Evolutionary conservation across 2,888 invertebrate genomes (phyloP).

Genomic region (Trachelus stipa): DNA sequence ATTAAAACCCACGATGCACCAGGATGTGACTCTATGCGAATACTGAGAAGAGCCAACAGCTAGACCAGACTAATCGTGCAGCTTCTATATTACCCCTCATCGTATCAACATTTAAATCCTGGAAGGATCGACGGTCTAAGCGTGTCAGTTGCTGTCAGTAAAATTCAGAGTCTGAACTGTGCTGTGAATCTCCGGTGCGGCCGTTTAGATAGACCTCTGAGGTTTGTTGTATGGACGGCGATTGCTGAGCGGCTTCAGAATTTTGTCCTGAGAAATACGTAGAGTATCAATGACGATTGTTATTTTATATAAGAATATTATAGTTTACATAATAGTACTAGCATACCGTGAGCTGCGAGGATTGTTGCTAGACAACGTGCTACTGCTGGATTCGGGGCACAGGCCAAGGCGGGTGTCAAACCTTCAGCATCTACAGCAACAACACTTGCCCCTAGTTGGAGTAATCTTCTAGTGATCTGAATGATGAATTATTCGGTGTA

Average conservation of each 20-base stretch:
- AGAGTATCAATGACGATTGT: neutral
- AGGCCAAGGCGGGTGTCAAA: constrained; percentile 74
- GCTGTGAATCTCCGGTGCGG: constrained; percentile 49
- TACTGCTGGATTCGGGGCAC: constrained; percentile 72
- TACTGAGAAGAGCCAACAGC: constrained; percentile 29
- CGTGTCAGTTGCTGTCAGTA: constrained; percentile 48
- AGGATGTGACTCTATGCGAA: constrained; percentile 11
- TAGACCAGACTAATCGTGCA: constrained; percentile 27
- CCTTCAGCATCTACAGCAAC: constrained; percentile 71
- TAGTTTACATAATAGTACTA: neutral
- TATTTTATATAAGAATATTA: neutral
- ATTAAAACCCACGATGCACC: neutral
- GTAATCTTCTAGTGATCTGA: constrained; percentile 69
- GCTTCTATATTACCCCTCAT: constrained; percentile 20
- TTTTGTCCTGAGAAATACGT: constrained; percentile 43
- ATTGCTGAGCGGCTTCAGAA: constrained; percentile 49
- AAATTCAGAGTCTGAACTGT: constrained; percentile 57
- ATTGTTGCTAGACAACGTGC: constrained; percentile 75
- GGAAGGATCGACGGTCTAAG: constrained; percentile 28
- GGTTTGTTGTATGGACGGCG: constrained; percentile 56
- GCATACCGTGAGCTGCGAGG: constrained; percentile 59
- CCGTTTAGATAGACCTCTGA: constrained; percentile 55
- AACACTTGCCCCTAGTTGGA: constrained; percentile 72
- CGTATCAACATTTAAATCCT: constrained; percentile 23
- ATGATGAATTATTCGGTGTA: neutral